These are phyloP conservation scores for human DNA, from an alignment of 2,113 vertebrate genomes.

Conservation along the genomic window GRCh38 chr2:129264001-129264500, in stretches of 20 bases:
- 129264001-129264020: conserved; percentile 33
- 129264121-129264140: background rate
- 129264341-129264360: conserved; percentile 4
- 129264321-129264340: background rate
- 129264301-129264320: background rate
- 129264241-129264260: background rate
- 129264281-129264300: background rate
- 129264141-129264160: background rate
- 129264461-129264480: background rate
- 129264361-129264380: background rate
- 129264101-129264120: background rate
- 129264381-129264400: background rate
- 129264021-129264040: background rate
- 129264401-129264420: background rate
- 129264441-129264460: background rate
- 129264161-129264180: background rate
- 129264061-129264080: background rate
- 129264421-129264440: background rate
- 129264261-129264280: background rate
- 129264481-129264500: background rate
- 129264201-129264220: background rate
- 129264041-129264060: background rate
- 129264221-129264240: background rate
- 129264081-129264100: background rate
- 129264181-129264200: background rate